Base-by-base conservation (phyloP, 2,113 vertebrate species). In the Rhinichthys klamathensis region DNA sequence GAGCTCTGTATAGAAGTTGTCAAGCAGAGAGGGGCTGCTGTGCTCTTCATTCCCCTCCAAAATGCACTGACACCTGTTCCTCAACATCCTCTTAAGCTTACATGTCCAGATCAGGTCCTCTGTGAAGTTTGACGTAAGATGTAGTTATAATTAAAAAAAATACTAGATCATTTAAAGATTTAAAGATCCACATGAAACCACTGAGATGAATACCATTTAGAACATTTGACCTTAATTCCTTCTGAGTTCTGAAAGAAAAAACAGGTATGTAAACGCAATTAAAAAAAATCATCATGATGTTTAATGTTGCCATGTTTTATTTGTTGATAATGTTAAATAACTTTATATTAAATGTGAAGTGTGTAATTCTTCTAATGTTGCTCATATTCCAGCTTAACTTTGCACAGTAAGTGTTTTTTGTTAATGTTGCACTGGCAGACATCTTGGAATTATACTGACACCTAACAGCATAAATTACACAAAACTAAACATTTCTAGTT, bases 31-130 rank as follows among this genome's bases (percentile, higher is more conserved):
- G 10, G 75, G 75, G 30, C 9, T 32, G 0, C 75, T 56, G 30
- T 58, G 75, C 51, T 77, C 51, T 35, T 77, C 75, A 35, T 35
- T 77, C 54, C 75, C 75, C 30, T 77, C 75, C 3, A 77, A 77
- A 35, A 77, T 77, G n/a, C 75, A 58, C 27, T 58, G 51, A 35
- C 18, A 77, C 32, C 51, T 77, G 51, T 77, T 35, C 51, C 21
- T 58, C 41, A 58, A 56, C 16, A 30, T 21, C 16, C 1, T 18
- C 27, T 23, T 79, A 60, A 15, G 38, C 23, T 38, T 23, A 61
- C 11, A 11, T 35, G 30, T 77, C 74, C 74, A 21, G 1, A 23
- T 77, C 2, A 58, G 30, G 7, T 77, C 75, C 18, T 7, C 75
- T 77, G 51, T 58, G 15, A 35, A 58, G 75, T 56, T 23, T 54